Evolutionary conservation across 2,888 invertebrate species (phyloP), one percentile per base, ranked within the genome.

Genomic region (Branchinecta sandiegonensis): DNA sequence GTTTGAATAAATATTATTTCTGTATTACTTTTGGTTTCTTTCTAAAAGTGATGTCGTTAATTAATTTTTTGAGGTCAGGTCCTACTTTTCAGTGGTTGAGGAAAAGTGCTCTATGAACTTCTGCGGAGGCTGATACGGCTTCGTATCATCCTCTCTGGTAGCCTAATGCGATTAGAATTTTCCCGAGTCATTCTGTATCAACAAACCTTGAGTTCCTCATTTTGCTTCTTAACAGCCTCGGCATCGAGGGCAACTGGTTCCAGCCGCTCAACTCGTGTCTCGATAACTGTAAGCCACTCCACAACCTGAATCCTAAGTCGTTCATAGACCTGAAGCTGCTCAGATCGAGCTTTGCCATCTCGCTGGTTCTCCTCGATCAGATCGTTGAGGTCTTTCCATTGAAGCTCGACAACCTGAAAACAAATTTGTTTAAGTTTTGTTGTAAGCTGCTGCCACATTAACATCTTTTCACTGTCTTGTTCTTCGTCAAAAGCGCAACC

Each of bases 181-280:
- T 2, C 4, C 23, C 4, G 23, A 23, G 2, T 23, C 23, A 23
- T 46, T 23, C 37, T 37, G 37, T 37, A 6, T 37, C 14, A 66
- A 47, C 70, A 68, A 71, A 78, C 79, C 76, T 79, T 77, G 48
- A 81, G 72, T 71, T 81, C 79, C 67, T 79, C 78, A 67, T 85
- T 84, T 78, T 96, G 95, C 70, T 84, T 84, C 72, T 88, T 89
- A 67, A 94, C 81, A 63, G 86, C 84, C 65, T 94, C 93, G 72
- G 90, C 80, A 76, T 95, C 93, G 1, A 95, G 84, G 1, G 94
- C 94, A 0, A 94, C 91, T 0, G 91, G 86, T 70, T 89, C 86
- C 66, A 95, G 80, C 47, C 85, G 83, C 70, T 85, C 84, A 0
- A 94, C 84, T 73, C 85, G 84, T 46, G 79, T 83, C 77, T 96